Conservation (phyloP, 2,888 invertebrate genomes). For the Drosophila monieri region DNA sequence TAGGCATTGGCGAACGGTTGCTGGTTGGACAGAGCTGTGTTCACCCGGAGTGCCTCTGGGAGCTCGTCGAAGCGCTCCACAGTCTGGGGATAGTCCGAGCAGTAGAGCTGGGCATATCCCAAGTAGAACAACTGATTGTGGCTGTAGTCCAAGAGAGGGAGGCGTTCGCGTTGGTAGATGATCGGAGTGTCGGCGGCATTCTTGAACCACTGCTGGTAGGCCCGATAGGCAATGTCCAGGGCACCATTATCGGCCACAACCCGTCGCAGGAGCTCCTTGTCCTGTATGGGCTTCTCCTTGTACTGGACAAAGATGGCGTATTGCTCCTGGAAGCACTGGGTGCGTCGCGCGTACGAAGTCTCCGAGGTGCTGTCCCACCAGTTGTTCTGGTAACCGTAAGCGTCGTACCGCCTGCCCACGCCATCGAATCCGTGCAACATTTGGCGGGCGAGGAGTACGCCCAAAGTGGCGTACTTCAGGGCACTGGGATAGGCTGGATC, state of each 20-base stretch:
- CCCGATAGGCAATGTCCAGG: slow-evolving; percentile 77
- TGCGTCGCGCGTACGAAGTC: slow-evolving; percentile 59
- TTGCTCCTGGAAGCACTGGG: slow-evolving; percentile 76
- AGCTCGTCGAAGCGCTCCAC: slow-evolving; percentile 67
- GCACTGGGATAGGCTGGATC: slow-evolving; percentile 79
- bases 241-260: slow-evolving; percentile 81
- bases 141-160: slow-evolving; percentile 73
- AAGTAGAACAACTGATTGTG: slow-evolving; percentile 79
- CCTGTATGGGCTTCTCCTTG: slow-evolving; percentile 59
- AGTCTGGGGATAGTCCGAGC: slow-evolving; percentile 73
- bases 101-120: slow-evolving; percentile 80
- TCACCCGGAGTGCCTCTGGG: slow-evolving; percentile 76
- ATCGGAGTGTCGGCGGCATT: slow-evolving; percentile 67
- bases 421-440: slow-evolving; percentile 81
- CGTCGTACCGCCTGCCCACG: slow-evolving; percentile 76
- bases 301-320: slow-evolving; percentile 73
- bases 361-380: slow-evolving; percentile 80
- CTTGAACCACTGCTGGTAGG: slow-evolving; percentile 78
- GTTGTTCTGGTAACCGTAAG: slow-evolving; percentile 71
- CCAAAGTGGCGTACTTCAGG: slow-evolving; percentile 77
- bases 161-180: slow-evolving; percentile 61
- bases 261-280: slow-evolving; percentile 59
- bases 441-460: slow-evolving; percentile 79
- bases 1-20: slow-evolving; percentile 74
- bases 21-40: slow-evolving; percentile 77